phyloP scores from a whole-genome alignment of 1,140 invertebrate species.

The Belonocnema kinseyi region DNA sequence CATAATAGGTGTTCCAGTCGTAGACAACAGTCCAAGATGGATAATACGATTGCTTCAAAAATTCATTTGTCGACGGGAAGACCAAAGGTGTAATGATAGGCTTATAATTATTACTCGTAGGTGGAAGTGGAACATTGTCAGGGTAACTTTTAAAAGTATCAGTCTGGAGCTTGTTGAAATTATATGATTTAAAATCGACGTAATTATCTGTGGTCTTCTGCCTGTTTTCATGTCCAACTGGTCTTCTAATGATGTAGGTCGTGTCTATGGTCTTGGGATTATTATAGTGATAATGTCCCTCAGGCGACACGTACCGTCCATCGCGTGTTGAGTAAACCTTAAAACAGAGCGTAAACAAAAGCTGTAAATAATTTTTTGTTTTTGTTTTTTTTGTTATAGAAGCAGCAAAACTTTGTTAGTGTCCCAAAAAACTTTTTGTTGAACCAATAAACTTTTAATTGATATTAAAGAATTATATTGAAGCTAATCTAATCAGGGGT shows the following conservation, averaged over 20 bases:
- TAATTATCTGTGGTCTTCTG: slow-evolving; percentile 37
- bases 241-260: slow-evolving; percentile 72
- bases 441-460: too few species aligned
- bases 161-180: slow-evolving; percentile 51
- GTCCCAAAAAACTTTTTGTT: too few species aligned
- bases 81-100: slow-evolving; percentile 59
- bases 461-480: too few species aligned
- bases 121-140: slow-evolving; percentile 44
- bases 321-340: slow-evolving; percentile 69
- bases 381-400: too few species aligned
- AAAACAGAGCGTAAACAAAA: slow-evolving; percentile 38
- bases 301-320: slow-evolving; percentile 70
- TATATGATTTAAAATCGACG: slow-evolving; percentile 43
- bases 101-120: slow-evolving; percentile 53
- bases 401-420: too few species aligned
- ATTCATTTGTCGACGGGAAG: slow-evolving; percentile 51
- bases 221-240: slow-evolving; percentile 47
- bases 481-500: too few species aligned
- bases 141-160: slow-evolving; percentile 53
- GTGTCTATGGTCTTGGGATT: slow-evolving; percentile 69
- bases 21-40: slow-evolving; percentile 54
- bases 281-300: slow-evolving; percentile 65
- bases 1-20: slow-evolving; percentile 59
- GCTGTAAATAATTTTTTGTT: too few species aligned
- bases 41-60: slow-evolving; percentile 46